Evolutionary conservation across 2,797 vertebrate species (phyloP).

Genomic region (Enteromius trimaculatus): DNA sequence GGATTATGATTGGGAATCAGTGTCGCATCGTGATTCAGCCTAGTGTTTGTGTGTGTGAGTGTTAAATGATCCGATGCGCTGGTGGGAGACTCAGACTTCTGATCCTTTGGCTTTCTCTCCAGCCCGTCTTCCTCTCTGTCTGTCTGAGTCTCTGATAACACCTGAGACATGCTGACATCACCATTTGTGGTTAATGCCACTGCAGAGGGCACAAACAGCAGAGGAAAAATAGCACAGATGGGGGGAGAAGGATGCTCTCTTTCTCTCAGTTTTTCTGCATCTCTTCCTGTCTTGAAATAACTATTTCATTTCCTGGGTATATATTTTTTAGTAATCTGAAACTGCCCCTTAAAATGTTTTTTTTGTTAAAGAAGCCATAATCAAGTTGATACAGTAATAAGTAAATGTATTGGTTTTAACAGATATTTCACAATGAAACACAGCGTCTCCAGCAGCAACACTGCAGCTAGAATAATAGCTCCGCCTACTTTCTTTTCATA

Average conservation of each 20-base stretch:
- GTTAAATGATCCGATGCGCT: constrained; percentile 20
- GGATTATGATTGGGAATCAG: constrained; percentile 21
- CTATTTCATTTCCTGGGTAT: not conserved
- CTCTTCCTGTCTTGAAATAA: constrained; percentile 7
- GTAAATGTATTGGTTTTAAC: not conserved
- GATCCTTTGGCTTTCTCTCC: constrained; percentile 6
- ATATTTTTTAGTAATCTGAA: not conserved
- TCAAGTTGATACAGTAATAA: not conserved
- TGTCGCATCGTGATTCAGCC: constrained; percentile 30
- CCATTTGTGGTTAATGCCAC: constrained; percentile 42
- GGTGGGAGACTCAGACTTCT: constrained; percentile 19
- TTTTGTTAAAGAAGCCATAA: not conserved
- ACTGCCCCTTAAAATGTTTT: not conserved
- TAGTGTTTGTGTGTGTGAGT: not conserved
- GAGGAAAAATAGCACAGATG: constrained; percentile 18
- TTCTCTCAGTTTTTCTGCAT: not conserved
- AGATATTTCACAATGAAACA: no score
- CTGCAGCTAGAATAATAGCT: no score
- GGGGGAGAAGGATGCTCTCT: not conserved
- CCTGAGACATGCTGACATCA: constrained; percentile 41
- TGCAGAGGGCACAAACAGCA: constrained; percentile 8
- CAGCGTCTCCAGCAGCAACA: no score
- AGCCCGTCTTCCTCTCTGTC: constrained; percentile 11
- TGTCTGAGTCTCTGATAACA: constrained; percentile 31
- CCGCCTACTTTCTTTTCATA: no score